phyloP scores from a whole-genome alignment of 2,113 vertebrate genomes.

The Neodontobutis hainanensis region DNA sequence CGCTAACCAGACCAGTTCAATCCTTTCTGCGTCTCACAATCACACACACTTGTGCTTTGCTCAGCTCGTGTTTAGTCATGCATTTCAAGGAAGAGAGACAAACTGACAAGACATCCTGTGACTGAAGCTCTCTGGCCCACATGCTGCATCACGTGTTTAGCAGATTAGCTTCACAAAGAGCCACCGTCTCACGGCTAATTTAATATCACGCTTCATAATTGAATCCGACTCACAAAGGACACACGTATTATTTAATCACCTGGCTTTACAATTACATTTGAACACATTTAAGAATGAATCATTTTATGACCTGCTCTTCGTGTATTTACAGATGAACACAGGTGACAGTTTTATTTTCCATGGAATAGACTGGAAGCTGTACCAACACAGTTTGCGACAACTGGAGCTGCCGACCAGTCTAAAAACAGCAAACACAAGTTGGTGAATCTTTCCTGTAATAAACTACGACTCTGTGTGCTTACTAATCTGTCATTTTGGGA shows the following conservation, averaged over 20 bases:
- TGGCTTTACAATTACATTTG: too few relatives aligned
- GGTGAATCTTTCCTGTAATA: slow-evolving; percentile 40
- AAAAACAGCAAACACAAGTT: slow-evolving; percentile 5
- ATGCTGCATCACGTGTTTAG: neutral
- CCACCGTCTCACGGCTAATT: neutral
- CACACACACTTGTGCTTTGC: too few relatives aligned
- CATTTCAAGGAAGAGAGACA: too few relatives aligned
- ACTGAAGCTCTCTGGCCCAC: neutral
- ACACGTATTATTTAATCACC: too few relatives aligned
- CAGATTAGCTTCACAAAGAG: neutral
- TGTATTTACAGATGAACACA: neutral
- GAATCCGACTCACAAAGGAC: neutral
- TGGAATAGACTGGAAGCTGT: neutral
- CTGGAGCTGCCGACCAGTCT: neutral
- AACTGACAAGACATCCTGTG: too few relatives aligned
- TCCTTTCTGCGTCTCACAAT: too few relatives aligned
- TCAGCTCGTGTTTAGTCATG: too few relatives aligned
- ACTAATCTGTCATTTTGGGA: slow-evolving; percentile 39
- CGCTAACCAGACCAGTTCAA: too few relatives aligned
- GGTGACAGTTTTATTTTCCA: neutral
- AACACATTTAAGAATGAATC: too few relatives aligned
- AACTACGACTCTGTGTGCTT: slow-evolving; percentile 26
- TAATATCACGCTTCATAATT: neutral
- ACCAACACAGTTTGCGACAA: neutral
- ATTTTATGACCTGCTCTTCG: too few relatives aligned